Evolutionary conservation across 2,888 invertebrate genomes (phyloP).

Genomic region (Muscina levida): DNA sequence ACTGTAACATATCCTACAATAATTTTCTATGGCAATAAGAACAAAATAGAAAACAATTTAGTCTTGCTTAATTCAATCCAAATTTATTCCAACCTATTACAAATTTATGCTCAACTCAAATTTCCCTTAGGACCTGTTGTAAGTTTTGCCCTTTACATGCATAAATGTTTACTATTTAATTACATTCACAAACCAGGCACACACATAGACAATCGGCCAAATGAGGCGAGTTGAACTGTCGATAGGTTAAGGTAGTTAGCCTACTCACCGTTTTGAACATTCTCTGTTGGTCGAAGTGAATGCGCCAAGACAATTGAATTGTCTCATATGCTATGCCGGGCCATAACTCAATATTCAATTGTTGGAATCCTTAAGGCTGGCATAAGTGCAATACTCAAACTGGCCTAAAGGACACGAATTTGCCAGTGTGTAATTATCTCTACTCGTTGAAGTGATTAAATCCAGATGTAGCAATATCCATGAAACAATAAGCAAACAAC

Average conservation of each 20-base stretch:
- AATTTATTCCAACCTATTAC: conserved; percentile 12
- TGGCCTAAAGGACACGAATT: background rate
- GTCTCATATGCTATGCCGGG: background rate
- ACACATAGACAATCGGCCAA: background rate
- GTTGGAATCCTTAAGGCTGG: conserved; percentile 32
- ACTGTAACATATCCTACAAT: too few species aligned
- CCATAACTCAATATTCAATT: conserved; percentile 46
- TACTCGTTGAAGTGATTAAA: background rate
- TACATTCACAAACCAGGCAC: conserved; percentile 10
- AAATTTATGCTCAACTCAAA: conserved; percentile 1
- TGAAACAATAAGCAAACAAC: too few species aligned
- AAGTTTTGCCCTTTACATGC: background rate
- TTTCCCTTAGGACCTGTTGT: conserved; percentile 17
- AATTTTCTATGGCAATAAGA: too few species aligned
- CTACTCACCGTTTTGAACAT: conserved; percentile 47
- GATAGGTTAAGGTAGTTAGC: conserved; percentile 18
- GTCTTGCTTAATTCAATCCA: conserved; percentile 1
- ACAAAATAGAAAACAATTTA: too few species aligned
- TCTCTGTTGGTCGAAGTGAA: conserved; percentile 59
- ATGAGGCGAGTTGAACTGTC: background rate
- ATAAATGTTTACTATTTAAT: conserved; percentile 8
- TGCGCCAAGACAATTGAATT: conserved; percentile 26
- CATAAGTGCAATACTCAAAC: background rate
- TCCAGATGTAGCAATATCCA: background rate
- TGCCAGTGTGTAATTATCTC: background rate